Evolutionary conservation across 1,140 invertebrate genomes (phyloP).

Genomic region (Penaeus chinensis): DNA sequence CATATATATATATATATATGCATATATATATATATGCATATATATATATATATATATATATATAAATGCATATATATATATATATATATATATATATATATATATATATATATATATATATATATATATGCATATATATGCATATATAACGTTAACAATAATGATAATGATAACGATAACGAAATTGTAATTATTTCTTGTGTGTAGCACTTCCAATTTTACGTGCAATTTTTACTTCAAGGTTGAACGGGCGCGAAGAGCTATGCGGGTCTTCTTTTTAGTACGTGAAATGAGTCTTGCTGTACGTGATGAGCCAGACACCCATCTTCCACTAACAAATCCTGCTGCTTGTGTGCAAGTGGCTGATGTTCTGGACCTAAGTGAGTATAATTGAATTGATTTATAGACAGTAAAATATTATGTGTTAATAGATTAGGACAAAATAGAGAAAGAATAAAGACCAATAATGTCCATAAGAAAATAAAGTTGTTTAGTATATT

Average conservation of each 20-base stretch:
- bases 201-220: background rate
- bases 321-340: constrained; percentile 91
- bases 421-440: background rate
- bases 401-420: background rate
- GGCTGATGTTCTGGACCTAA: constrained; percentile 61
- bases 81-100: no score
- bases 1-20: no score
- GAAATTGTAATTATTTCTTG: background rate
- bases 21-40: no score
- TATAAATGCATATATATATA: no score
- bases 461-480: no score
- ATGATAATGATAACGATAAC: no score
- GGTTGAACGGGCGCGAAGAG: constrained; percentile 92
- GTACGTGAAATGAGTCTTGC: constrained; percentile 86
- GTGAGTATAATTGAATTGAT: constrained; percentile 32
- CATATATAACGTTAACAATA: no score
- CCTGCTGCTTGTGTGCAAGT: constrained; percentile 89
- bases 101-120: no score
- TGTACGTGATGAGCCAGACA: constrained; percentile 85
- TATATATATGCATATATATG: no score
- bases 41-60: no score
- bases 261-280: constrained; percentile 94
- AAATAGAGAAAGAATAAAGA: no score
- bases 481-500: no score
- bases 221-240: constrained; percentile 65